These are phyloP conservation scores for Silurus aristotelis DNA, from an alignment of 2,797 vertebrate species.

Conservation along the genomic window DNA sequence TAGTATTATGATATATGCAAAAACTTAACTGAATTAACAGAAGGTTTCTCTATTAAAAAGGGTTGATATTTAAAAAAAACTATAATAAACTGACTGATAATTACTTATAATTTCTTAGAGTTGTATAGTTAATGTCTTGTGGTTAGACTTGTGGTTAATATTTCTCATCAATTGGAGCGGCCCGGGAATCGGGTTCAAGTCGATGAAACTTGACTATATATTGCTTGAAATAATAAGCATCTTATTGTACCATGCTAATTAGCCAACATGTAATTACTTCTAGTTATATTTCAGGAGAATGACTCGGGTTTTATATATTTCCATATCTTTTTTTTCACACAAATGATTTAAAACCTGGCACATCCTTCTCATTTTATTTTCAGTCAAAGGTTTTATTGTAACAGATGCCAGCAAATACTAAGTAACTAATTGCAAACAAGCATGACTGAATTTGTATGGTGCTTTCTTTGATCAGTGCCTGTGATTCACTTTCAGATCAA, in stretches of 20 bases:
- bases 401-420: neutral
- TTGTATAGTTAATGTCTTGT: neutral
- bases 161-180: neutral
- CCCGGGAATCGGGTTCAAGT: neutral
- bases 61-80: no score
- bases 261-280: neutral
- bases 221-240: neutral
- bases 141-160: neutral
- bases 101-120: no score
- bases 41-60: no score
- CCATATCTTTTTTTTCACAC: neutral
- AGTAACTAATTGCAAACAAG: constrained; percentile 58
- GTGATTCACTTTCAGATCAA: constrained; percentile 1
- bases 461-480: constrained; percentile 46
- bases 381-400: neutral
- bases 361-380: neutral
- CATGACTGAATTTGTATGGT: constrained; percentile 57
- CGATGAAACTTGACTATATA: neutral
- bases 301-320: neutral
- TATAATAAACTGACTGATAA: no score
- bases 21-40: no score
- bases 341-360: neutral
- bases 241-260: neutral
- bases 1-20: no score
- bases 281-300: no score